Conservation (phyloP, 1,140 invertebrate genomes). For the Diachasmimorpha longicaudata region DNA sequence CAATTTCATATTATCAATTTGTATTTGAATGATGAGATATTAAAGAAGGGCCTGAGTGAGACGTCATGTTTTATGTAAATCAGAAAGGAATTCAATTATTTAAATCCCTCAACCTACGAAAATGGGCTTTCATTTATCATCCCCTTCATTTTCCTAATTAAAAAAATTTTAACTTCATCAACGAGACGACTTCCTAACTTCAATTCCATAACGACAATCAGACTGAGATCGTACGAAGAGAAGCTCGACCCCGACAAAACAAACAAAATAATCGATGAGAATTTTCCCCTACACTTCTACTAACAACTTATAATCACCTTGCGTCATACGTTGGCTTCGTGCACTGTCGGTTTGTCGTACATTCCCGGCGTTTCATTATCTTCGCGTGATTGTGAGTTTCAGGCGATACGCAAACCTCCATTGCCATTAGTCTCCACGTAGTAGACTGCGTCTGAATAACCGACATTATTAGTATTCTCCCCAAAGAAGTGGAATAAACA, state of each 20-base stretch:
- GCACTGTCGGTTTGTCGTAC: neutral
- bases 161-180: too few species aligned
- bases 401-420: neutral
- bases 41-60: too few species aligned
- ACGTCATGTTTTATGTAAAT: neutral
- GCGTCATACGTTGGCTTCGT: neutral
- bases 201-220: too few species aligned
- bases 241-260: neutral
- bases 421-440: neutral
- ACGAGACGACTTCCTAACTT: neutral
- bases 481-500: neutral
- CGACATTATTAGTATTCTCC: neutral
- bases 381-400: neutral
- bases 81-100: neutral
- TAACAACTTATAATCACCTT: neutral
- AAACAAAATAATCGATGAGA: neutral
- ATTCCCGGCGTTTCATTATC: slow-evolving; percentile 1
- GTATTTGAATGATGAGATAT: too few species aligned
- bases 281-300: neutral
- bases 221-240: neutral
- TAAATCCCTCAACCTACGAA: neutral
- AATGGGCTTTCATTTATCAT: too few species aligned
- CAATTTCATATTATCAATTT: too few species aligned
- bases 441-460: neutral
- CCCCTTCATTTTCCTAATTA: too few species aligned